A percentile compares a stretch with the other conserved stretches of the same genome.
These are phyloP conservation scores for Rutpela maculata DNA, from an alignment of 2,888 invertebrate genomes.

Conservation along the genomic window DNA sequence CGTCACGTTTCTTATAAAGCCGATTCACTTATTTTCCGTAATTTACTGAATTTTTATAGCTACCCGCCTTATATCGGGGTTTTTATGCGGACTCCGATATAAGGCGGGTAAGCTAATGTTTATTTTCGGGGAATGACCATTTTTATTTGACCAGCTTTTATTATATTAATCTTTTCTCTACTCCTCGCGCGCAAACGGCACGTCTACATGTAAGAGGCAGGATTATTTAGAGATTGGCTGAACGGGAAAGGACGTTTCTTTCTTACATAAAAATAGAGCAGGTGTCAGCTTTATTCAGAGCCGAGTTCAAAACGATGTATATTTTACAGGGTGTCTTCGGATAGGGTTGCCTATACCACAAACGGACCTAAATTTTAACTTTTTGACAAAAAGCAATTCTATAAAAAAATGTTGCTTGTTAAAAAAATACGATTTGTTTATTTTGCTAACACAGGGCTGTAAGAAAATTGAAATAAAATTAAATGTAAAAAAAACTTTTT, in stretches of 20 bases:
- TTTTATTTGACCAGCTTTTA: constrained; percentile 53
- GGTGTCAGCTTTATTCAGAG: neutral
- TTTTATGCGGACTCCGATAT: neutral
- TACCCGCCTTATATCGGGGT: constrained; percentile 31
- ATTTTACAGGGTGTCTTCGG: no score
- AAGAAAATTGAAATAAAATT: no score
- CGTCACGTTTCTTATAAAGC: constrained; percentile 19
- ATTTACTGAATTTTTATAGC: constrained; percentile 41
- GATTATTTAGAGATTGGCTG: constrained; percentile 29
- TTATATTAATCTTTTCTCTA: constrained; percentile 49
- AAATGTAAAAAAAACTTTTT: no score
- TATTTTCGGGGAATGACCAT: constrained; percentile 45
- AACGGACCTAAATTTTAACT: no score
- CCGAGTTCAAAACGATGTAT: neutral
- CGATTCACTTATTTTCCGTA: constrained; percentile 35
- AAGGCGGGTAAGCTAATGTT: constrained; percentile 34
- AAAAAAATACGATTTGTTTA: no score
- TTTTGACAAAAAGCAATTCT: no score
- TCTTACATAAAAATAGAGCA: constrained; percentile 11
- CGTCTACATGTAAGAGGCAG: constrained; percentile 34
- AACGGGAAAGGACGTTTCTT: constrained; percentile 12
- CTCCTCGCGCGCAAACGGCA: constrained; percentile 40
- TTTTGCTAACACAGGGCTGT: no score
- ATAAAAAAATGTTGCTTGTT: no score
- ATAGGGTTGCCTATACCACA: no score